phyloP scores from a whole-genome alignment of 1,140 invertebrate genomes.

The Hormaphis cornu region DNA sequence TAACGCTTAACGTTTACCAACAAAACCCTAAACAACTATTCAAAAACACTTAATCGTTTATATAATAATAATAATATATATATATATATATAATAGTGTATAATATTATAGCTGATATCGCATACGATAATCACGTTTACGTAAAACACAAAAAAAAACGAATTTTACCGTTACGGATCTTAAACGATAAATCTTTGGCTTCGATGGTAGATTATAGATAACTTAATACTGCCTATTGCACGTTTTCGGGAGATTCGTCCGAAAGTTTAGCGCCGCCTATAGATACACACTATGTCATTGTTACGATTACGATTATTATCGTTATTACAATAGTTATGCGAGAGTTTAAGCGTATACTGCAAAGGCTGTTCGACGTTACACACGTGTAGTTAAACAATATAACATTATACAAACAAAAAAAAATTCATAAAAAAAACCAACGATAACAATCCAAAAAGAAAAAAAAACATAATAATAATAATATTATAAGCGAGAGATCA shows the following conservation, averaged over 20 bases:
- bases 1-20: slow-evolving; percentile 23
- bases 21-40: slow-evolving; percentile 30
- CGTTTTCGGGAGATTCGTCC: neutral
- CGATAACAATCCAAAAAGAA: slow-evolving; percentile 14
- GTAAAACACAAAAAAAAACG: neutral
- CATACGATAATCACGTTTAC: neutral
- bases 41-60: slow-evolving; percentile 6
- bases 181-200: slow-evolving; percentile 27
- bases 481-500: slow-evolving; percentile 21
- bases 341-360: slow-evolving; percentile 3
- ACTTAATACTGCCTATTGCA: neutral
- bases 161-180: neutral
- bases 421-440: neutral
- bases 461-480: slow-evolving; percentile 6
- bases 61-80: slow-evolving; percentile 5
- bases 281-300: too few relatives aligned
- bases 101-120: neutral
- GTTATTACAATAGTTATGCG: too few relatives aligned
- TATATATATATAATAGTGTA: neutral
- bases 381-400: neutral
- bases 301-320: too few relatives aligned
- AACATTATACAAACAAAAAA: neutral
- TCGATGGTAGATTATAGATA: neutral
- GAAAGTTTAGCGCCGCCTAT: neutral
- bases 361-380: neutral